phyloP scores from a whole-genome alignment of 1,140 invertebrate genomes.

The Apis laboriosa region DNA sequence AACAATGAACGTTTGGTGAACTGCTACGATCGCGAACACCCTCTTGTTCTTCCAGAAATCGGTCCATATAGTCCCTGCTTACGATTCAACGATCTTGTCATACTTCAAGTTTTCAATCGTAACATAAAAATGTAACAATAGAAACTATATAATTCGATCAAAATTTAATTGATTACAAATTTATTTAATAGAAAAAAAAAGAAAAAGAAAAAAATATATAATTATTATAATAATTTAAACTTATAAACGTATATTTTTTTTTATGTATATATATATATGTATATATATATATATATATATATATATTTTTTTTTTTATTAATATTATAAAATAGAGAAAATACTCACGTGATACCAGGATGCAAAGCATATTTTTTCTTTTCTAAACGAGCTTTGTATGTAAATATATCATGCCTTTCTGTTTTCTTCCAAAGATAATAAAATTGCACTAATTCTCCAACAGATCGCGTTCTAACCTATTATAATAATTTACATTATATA shows the following conservation, averaged over 20 bases:
- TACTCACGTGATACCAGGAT: slow-evolving; percentile 86
- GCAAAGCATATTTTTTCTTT: slow-evolving; percentile 89
- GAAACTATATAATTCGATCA: neutral
- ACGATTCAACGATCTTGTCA: slow-evolving; percentile 64
- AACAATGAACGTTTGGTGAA: slow-evolving; percentile 83
- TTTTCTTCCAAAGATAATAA: slow-evolving; percentile 99
- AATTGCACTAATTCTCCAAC: slow-evolving; percentile 98
- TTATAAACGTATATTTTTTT: neutral
- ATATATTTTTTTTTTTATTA: too few relatives aligned
- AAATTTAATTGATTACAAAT: neutral
- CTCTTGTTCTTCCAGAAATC: slow-evolving; percentile 88
- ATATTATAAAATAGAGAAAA: slow-evolving; percentile 70
- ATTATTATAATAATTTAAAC: neutral
- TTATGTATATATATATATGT: too few relatives aligned
- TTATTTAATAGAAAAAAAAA: neutral
- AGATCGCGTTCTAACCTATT: slow-evolving; percentile 92
- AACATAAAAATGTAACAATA: slow-evolving; percentile 26
- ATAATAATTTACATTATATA: neutral
- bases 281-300: too few relatives aligned
- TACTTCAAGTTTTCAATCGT: slow-evolving; percentile 57
- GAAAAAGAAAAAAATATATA: too few relatives aligned
- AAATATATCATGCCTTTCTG: slow-evolving; percentile 96
- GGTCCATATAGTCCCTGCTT: slow-evolving; percentile 88
- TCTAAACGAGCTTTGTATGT: slow-evolving; percentile 88
- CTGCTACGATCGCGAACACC: slow-evolving; percentile 80